Conservation (phyloP, 2,113 vertebrate species). For the Arothron firmamentum region DNA sequence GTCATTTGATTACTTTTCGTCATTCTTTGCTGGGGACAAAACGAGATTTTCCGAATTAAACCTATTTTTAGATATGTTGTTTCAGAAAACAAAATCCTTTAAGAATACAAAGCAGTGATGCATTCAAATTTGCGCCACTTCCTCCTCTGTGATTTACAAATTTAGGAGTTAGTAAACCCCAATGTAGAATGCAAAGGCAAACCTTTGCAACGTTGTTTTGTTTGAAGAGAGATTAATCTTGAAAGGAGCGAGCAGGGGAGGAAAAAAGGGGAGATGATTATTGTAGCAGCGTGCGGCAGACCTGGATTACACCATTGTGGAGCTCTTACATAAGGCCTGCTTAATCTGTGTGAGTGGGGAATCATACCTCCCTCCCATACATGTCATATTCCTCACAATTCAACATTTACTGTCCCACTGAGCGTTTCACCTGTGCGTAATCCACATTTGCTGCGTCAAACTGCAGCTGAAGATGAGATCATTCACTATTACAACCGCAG, state of each 20-base stretch:
- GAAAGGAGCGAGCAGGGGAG: conserved; percentile 1
- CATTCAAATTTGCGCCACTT: conserved; percentile 14
- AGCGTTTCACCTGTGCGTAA: no score
- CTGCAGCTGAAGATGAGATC: no score
- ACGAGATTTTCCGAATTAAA: not conserved
- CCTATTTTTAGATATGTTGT: not conserved
- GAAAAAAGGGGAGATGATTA: conserved; percentile 46
- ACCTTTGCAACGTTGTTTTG: conserved; percentile 7
- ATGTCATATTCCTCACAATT: conserved; percentile 7
- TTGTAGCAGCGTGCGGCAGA: conserved; percentile 32
- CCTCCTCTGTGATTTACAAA: not conserved
- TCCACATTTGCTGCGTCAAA: no score
- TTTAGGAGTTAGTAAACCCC: not conserved
- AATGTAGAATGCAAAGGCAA: no score
- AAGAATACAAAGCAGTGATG: not conserved
- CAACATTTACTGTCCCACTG: not conserved
- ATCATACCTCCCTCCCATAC: conserved; percentile 14
- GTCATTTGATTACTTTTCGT: conserved; percentile 10
- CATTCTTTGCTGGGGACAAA: not conserved
- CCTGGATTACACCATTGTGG: conserved; percentile 54
- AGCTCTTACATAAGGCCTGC: conserved; percentile 58
- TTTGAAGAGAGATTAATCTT: conserved; percentile 30
- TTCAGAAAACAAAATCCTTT: not conserved
- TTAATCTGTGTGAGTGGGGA: conserved; percentile 49
- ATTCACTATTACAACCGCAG: no score